phyloP scores from a whole-genome alignment of 2,888 invertebrate species.

The Leptinotarsa peninsularis region DNA sequence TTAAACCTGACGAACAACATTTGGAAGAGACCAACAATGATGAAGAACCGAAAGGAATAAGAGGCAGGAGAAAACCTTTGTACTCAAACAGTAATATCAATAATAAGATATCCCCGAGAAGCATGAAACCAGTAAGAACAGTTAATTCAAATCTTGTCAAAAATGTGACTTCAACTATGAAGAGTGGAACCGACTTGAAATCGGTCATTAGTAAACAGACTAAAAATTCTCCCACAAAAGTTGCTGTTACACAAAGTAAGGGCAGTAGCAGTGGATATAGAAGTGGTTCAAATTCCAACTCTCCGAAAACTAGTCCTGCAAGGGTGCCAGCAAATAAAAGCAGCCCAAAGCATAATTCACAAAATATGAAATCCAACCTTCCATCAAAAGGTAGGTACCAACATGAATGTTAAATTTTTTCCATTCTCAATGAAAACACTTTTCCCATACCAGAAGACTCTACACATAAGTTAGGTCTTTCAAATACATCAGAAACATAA shows the following conservation, averaged over 20 bases:
- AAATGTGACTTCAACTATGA: slow-evolving; percentile 56
- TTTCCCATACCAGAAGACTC: too few species aligned
- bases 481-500: too few species aligned
- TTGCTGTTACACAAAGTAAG: slow-evolving; percentile 41
- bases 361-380: slow-evolving; percentile 31
- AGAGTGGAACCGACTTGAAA: slow-evolving; percentile 48
- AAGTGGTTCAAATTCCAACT: slow-evolving; percentile 41
- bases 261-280: slow-evolving; percentile 51
- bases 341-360: slow-evolving; percentile 46
- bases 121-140: slow-evolving; percentile 57
- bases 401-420: too few species aligned
- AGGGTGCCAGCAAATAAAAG: slow-evolving; percentile 42
- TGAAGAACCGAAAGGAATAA: slow-evolving; percentile 55
- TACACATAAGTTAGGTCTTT: too few species aligned
- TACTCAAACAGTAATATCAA: slow-evolving; percentile 66
- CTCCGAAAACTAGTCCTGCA: slow-evolving; percentile 51
- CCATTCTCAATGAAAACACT: too few species aligned
- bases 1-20: slow-evolving; percentile 67
- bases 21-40: slow-evolving; percentile 57
- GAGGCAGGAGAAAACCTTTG: slow-evolving; percentile 73
- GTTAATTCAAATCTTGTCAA: slow-evolving; percentile 61
- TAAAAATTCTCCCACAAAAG: slow-evolving; percentile 31
- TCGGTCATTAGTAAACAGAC: slow-evolving; percentile 40
- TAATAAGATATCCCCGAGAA: slow-evolving; percentile 53
- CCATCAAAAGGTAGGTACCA: slow-evolving; percentile 32